Evolutionary conservation across 2,888 invertebrate species (phyloP).

Genomic region (Drosophila rellima): DNA sequence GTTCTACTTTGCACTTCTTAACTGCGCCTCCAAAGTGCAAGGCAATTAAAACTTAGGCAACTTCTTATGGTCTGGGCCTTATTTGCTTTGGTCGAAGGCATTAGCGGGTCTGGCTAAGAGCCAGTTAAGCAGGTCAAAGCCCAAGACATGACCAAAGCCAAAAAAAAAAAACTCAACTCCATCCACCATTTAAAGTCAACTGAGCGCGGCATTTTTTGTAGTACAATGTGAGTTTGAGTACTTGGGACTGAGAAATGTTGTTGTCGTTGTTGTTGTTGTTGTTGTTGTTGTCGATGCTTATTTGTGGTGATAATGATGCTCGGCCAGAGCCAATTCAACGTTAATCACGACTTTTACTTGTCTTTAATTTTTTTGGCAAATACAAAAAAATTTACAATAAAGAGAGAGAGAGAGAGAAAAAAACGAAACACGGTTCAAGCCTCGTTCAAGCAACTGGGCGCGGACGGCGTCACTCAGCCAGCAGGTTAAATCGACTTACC

Average conservation of each 20-base stretch:
- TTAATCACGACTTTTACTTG: slow-evolving; percentile 82
- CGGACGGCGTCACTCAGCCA: slow-evolving; percentile 60
- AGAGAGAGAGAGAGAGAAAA: slow-evolving; percentile 30
- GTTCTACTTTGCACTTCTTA: slow-evolving; percentile 5
- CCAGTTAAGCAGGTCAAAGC: slow-evolving; percentile 12
- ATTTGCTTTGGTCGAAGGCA: slow-evolving; percentile 57
- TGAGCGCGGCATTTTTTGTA: slow-evolving; percentile 77
- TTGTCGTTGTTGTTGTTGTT: slow-evolving; percentile 23
- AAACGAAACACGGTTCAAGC: slow-evolving; percentile 42
- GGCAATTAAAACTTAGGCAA: slow-evolving; percentile 62
- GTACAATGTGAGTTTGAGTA: slow-evolving; percentile 55
- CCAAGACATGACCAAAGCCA: slow-evolving; percentile 19
- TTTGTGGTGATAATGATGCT: slow-evolving; percentile 73
- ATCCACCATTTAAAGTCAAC: slow-evolving; percentile 80
- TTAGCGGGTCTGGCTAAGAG: slow-evolving; percentile 37
- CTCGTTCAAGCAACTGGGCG: slow-evolving; percentile 66
- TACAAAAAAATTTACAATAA: slow-evolving; percentile 42
- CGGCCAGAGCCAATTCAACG: slow-evolving; percentile 74
- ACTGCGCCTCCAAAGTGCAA: slow-evolving; percentile 32
- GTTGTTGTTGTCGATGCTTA: slow-evolving; percentile 37
- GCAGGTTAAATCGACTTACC: slow-evolving; percentile 65
- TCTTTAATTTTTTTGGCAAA: slow-evolving; percentile 84
- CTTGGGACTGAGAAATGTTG: slow-evolving; percentile 38
- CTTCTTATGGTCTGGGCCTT: slow-evolving; percentile 25
- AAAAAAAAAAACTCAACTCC: slow-evolving; percentile 31